A percentile compares a stretch with the other conserved stretches of the same genome.
phyloP scores from a whole-genome alignment of 2,888 invertebrate species.

The Ceriagrion tenellum region DNA sequence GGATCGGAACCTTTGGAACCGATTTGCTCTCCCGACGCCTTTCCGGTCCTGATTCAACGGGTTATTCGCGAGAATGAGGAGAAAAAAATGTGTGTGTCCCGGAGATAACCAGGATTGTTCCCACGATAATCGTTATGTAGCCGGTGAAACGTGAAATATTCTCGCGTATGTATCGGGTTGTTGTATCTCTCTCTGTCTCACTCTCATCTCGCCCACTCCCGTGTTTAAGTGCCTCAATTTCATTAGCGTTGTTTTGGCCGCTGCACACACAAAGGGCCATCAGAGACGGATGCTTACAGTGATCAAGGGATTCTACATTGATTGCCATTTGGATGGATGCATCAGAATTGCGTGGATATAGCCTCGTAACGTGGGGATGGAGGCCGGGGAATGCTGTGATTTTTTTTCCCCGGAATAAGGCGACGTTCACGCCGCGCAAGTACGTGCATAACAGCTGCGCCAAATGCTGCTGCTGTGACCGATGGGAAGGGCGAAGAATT shows the following conservation, averaged over 20 bases:
- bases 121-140: neutral
- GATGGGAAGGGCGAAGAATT: neutral
- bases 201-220: neutral
- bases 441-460: neutral
- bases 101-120: neutral
- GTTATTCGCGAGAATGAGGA: neutral
- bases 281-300: neutral
- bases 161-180: neutral
- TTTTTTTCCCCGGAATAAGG: neutral
- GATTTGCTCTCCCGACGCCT: neutral
- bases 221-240: neutral
- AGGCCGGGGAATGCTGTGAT: neutral
- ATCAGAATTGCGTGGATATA: neutral
- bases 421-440: neutral
- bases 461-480: neutral
- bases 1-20: neutral
- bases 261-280: neutral
- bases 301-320: neutral
- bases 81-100: neutral
- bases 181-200: too few relatives aligned
- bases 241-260: neutral
- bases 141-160: neutral
- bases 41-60: neutral
- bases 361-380: neutral
- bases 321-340: neutral